Evolutionary conservation across 1,140 invertebrate genomes (phyloP).

Genomic region (Nautilus pompilius): DNA sequence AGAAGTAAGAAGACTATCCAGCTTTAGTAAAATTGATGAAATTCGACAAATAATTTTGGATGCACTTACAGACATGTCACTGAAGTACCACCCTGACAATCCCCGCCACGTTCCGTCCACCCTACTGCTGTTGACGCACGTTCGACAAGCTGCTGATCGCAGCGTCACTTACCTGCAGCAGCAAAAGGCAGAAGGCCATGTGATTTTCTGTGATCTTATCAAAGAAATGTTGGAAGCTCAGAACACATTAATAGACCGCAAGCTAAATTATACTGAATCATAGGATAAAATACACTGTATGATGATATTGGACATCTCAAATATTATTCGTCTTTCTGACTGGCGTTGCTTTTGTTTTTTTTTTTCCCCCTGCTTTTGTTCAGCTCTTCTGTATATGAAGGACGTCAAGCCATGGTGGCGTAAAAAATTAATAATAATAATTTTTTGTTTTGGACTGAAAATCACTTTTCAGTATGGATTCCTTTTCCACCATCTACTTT

Average conservation of each 20-base stretch:
- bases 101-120: constrained; percentile 37
- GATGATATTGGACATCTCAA: too few relatives aligned
- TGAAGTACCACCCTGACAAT: constrained; percentile 42
- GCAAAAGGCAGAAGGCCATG: constrained; percentile 40
- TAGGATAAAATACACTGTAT: too few relatives aligned
- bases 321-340: too few relatives aligned
- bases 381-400: too few relatives aligned
- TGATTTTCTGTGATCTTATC: constrained; percentile 45
- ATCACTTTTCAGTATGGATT: too few relatives aligned
- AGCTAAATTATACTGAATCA: too few relatives aligned
- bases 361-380: too few relatives aligned
- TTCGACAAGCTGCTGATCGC: constrained; percentile 43
- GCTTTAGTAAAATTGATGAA: constrained; percentile 34
- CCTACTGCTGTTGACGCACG: constrained; percentile 43
- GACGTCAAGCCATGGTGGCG: too few relatives aligned
- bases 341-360: too few relatives aligned
- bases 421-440: too few relatives aligned
- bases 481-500: too few relatives aligned
- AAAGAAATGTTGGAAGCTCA: constrained; percentile 49
- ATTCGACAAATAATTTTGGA: constrained; percentile 42
- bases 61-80: constrained; percentile 41
- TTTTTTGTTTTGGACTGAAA: too few relatives aligned
- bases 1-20: constrained; percentile 39
- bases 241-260: constrained; percentile 18
- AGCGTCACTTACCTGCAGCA: constrained; percentile 41